These are phyloP conservation scores for Takifugu bimaculatus DNA, from an alignment of 2,113 vertebrate species.

Conservation along the genomic window DNA sequence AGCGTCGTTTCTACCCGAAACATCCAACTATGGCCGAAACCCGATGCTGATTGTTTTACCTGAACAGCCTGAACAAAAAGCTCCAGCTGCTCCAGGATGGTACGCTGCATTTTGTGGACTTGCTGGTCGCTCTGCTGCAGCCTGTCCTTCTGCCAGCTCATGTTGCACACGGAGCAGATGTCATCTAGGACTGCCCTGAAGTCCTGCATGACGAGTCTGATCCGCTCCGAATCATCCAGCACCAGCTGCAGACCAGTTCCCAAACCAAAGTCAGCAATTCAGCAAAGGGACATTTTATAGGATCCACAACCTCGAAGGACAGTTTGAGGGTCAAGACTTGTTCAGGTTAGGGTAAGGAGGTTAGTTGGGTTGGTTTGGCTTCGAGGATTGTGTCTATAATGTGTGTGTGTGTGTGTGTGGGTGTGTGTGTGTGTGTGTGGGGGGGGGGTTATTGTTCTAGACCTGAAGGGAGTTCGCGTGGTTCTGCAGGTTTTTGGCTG, in stretches of 20 bases:
- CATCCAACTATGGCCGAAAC: not conserved
- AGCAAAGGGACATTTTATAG: too few species aligned
- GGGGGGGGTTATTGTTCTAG: slow-evolving; percentile 8
- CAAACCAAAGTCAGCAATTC: not conserved
- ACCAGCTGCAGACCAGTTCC: slow-evolving; percentile 75
- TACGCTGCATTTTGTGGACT: slow-evolving; percentile 75
- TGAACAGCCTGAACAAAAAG: slow-evolving; percentile 75
- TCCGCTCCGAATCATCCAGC: slow-evolving; percentile 86
- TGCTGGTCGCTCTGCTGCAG: slow-evolving; percentile 67
- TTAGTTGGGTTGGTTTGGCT: too few species aligned
- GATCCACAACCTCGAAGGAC: too few species aligned
- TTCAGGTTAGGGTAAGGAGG: too few species aligned
- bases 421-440: not conserved
- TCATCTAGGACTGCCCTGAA: slow-evolving; percentile 77
- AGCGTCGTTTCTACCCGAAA: too few species aligned
- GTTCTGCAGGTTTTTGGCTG: slow-evolving; percentile 77
- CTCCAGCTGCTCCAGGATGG: slow-evolving; percentile 75
- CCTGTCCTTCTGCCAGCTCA: slow-evolving; percentile 61
- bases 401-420: not conserved
- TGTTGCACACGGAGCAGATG: slow-evolving; percentile 80
- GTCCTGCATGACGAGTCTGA: slow-evolving; percentile 72
- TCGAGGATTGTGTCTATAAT: not conserved
- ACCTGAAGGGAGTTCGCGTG: slow-evolving; percentile 81
- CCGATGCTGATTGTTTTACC: slow-evolving; percentile 67
- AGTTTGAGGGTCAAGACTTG: too few species aligned